phyloP scores from a whole-genome alignment of 2,113 vertebrate genomes.

The Glaucidium brasilianum region DNA sequence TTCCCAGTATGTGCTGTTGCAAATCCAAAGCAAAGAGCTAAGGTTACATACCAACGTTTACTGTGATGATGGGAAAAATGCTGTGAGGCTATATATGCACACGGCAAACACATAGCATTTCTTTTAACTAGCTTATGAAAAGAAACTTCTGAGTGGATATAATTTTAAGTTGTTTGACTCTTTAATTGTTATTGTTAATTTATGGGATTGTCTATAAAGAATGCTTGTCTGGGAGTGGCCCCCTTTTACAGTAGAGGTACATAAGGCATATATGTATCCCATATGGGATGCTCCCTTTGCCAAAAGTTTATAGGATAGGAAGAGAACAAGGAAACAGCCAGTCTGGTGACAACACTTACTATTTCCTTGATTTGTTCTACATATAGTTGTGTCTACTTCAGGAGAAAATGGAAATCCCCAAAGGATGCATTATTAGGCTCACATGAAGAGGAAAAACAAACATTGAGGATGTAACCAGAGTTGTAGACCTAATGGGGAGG shows the following conservation, averaged over 20 bases:
- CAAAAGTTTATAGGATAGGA: neutral
- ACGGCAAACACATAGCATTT: neutral
- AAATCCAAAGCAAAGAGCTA: neutral
- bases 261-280: neutral
- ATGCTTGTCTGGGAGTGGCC: rapidly evolving
- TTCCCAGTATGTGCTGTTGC: neutral
- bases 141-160: neutral
- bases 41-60: neutral
- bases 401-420: neutral
- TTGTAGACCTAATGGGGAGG: neutral
- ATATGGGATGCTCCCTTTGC: neutral
- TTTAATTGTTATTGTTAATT: neutral
- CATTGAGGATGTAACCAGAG: neutral
- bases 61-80: neutral
- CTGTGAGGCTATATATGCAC: neutral
- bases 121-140: neutral
- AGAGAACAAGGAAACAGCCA: neutral
- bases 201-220: neutral
- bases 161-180: neutral
- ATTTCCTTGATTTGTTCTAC: neutral
- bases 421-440: neutral
- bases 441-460: neutral
- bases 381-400: neutral
- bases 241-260: neutral
- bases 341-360: neutral